Evolutionary conservation across 2,113 vertebrate species (phyloP), one percentile per base, ranked within the genome.

Genomic region (Ptychochromis oligacanthus): DNA sequence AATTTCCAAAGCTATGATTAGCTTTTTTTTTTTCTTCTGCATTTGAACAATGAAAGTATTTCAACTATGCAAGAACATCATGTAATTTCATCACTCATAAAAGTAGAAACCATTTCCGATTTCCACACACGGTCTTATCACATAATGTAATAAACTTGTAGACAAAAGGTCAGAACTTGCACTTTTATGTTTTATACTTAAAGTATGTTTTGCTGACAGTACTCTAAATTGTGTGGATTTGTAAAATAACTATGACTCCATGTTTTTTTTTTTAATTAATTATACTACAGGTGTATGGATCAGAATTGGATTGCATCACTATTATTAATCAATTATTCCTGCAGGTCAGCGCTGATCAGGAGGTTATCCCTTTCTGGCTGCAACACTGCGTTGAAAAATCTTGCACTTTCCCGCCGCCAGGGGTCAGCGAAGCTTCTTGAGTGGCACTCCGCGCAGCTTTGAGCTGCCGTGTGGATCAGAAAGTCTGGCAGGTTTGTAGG

Each of bases 391-490:
- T 15, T 67, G 31, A 43, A 34, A 26, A 28, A 7, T 0, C 11
- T 6, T n/a, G 38, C 15, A 40, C n/a, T 24, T 40, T 40, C 10
- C 11, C 0, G 13, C 86, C 94, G 81, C 86, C 43, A 89, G 92
- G 84, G 80, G 93, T 89, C 88, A 85, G 72, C 60, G 80, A 59
- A 77, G 87, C 72, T 62, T 85, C 86, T 92, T 38, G 1, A 20
- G 43, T 40, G 3, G 2, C 31, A 12, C 17, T 24, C 10, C 12
- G 15, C 2, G 49, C 2, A 6, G 49, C 49, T 17, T n/a, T 52
- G 49, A 9, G 64, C 5, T 13, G 64, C 52, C 26, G 57, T 18
- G 62, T 26, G 40, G 3, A 74, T 11, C 3, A 11, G 28, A 3
- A 54, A 9, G 60, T 7, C 54, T 60, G 55, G 10, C 55, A 81